A percentile compares a stretch with the other conserved stretches of the same genome.
These are phyloP conservation scores for Telmatherina bonti DNA, from an alignment of 2,797 vertebrate genomes.

Conservation along the genomic window DNA sequence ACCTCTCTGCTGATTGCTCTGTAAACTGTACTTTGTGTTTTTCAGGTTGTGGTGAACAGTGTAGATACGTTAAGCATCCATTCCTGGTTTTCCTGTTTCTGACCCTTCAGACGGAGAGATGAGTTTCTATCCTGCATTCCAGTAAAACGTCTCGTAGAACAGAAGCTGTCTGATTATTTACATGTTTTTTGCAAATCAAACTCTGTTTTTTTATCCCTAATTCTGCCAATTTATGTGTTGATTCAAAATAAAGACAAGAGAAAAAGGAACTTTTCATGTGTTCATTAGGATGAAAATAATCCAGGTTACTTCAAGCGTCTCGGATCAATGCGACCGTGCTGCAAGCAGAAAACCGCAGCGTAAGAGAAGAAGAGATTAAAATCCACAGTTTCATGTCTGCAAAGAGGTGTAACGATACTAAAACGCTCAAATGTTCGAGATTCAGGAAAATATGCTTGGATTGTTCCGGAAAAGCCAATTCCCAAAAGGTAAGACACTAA, in stretches of 20 bases:
- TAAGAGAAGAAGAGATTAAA: not conserved
- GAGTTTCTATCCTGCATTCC: constrained; percentile 7
- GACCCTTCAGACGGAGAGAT: not conserved
- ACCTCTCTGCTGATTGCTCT: constrained; percentile 15
- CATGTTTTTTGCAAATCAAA: not conserved
- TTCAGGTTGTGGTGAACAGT: constrained; percentile 7
- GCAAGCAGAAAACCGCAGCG: not conserved
- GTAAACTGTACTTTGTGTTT: constrained; percentile 21
- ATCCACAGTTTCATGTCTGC: not conserved
- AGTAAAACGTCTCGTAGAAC: not conserved
- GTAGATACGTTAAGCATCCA: constrained; percentile 30
- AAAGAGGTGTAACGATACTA: not conserved
- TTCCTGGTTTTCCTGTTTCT: constrained; percentile 11
- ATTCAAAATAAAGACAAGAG: constrained; percentile 44
- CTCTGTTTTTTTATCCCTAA: constrained; percentile 6
- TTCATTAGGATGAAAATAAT: not conserved
- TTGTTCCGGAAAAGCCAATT: not conserved
- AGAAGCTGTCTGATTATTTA: not conserved
- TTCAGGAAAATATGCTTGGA: not conserved
- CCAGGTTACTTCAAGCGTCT: not conserved
- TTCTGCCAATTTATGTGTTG: constrained; percentile 17
- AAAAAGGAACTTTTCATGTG: not conserved
- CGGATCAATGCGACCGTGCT: not conserved
- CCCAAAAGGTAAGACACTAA: too few species aligned
- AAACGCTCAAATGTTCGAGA: not conserved